Percentiles rank a stretch among this genome's conserved stretches.
These are phyloP conservation scores for Xenopus borealis DNA, from an alignment of 2,113 vertebrate species.

Conservation along the genomic window DNA sequence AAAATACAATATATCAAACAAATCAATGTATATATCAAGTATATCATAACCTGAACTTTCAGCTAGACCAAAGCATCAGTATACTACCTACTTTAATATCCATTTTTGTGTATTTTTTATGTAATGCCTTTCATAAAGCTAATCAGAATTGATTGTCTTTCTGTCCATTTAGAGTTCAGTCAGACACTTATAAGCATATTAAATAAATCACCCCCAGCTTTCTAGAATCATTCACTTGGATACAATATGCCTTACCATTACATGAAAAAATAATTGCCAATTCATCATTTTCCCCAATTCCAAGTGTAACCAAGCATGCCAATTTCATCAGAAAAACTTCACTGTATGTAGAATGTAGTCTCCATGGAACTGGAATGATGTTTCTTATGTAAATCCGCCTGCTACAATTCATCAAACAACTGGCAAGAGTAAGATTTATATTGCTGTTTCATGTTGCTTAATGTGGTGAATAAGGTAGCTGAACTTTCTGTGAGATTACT, in stretches of 20 bases:
- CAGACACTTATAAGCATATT: too few species aligned
- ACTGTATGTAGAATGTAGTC: slow-evolving; percentile 58
- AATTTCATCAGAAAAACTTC: slow-evolving; percentile 56
- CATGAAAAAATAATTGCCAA: slow-evolving; percentile 48
- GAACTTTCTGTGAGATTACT: slow-evolving; percentile 1
- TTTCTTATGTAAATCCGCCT: slow-evolving; percentile 41
- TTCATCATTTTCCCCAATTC: slow-evolving; percentile 38
- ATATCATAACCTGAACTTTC: too few species aligned
- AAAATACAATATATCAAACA: too few species aligned
- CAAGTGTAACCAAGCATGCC: slow-evolving; percentile 52
- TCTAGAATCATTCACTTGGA: slow-evolving; percentile 40
- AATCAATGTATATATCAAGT: too few species aligned
- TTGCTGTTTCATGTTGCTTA: slow-evolving; percentile 52
- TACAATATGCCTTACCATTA: slow-evolving; percentile 45
- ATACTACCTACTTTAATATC: too few species aligned
- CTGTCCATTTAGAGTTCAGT: too few species aligned
- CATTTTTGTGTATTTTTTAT: too few species aligned
- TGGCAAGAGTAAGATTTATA: slow-evolving; percentile 57
- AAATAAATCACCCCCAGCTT: too few species aligned
- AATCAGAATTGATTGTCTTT: too few species aligned
- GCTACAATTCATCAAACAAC: slow-evolving; percentile 54
- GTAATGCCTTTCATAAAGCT: too few species aligned
- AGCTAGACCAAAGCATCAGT: too few species aligned
- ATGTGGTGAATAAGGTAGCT: slow-evolving; percentile 49
- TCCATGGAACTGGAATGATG: slow-evolving; percentile 50